Percentiles rank a stretch among this genome's conserved stretches.
phyloP scores from a whole-genome alignment of 2,113 vertebrate genomes.

The Chinchilla lanigera region DNA sequence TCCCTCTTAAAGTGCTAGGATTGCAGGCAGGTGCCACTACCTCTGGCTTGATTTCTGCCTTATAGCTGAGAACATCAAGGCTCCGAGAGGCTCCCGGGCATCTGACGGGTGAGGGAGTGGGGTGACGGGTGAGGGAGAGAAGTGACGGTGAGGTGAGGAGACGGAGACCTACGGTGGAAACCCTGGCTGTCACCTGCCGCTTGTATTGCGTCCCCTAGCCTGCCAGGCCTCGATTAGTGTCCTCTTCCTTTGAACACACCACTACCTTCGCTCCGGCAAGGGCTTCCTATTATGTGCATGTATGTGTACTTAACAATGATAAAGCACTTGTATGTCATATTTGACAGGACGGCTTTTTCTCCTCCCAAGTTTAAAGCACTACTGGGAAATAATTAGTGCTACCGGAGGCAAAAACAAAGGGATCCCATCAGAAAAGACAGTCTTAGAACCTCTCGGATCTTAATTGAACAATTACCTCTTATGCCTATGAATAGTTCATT shows the following conservation, averaged over 20 bases:
- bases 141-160: background rate
- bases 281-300: background rate
- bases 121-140: background rate
- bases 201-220: background rate
- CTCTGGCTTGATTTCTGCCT: background rate
- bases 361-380: slow-evolving; percentile 65
- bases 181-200: background rate
- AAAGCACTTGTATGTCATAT: slow-evolving; percentile 66
- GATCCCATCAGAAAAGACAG: slow-evolving; percentile 67
- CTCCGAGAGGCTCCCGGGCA: background rate
- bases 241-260: background rate
- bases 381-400: slow-evolving; percentile 66
- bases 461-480: slow-evolving; percentile 77
- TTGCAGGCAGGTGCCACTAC: background rate
- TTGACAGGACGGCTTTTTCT: slow-evolving; percentile 57
- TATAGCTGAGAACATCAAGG: background rate
- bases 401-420: slow-evolving; percentile 63
- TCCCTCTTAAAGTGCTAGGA: background rate
- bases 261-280: slow-evolving; percentile 2
- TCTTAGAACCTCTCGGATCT: slow-evolving; percentile 33
- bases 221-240: background rate
- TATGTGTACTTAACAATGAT: slow-evolving; percentile 55
- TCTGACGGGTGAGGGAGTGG: background rate
- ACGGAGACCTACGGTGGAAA: background rate
- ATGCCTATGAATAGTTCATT: slow-evolving; percentile 65